Base-by-base conservation (phyloP, 1,140 invertebrate species). In the Drosophila eugracilis region DNA sequence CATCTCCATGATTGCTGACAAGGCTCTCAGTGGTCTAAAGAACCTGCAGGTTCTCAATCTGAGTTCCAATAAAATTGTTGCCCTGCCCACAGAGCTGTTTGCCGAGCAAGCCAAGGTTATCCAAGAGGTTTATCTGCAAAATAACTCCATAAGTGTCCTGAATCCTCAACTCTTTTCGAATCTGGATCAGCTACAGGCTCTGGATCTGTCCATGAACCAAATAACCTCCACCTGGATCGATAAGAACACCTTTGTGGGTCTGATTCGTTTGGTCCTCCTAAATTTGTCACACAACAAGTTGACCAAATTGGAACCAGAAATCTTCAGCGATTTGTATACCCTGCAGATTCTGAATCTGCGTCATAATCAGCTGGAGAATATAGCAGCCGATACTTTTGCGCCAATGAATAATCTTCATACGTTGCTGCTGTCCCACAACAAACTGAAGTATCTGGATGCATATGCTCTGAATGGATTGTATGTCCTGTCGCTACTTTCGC, bases 201-300 rank as follows among this genome's bases (percentile, higher is more conserved):
- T 99, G 42, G 97, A 99, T 91, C 92, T 98, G 75, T 97, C 97
- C 15, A 94, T 94, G 77, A 99, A 99, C 92, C 94, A 95, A 89
- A 93, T 99, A 22, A 96, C 96, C 19, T 96, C 95, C 80, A 94
- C 94, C 7, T 98, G 95, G 96, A 95, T 97, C 12, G 96, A 95
- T 79, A 93, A 94, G 5, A 95, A 94, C 47, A 97, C 96, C 15
- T 98, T 98, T 79, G 94, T 95, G 10, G 97, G 97, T 4, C 93
- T 98, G 14, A 97, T 97, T 69, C 94, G 97, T 21, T 93, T 98
- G 58, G 96, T 98, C 1, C 92, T 97, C 4, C 92, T 98, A 17
- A 96, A 98, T 91, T 92, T 98, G 21, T 96, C 96, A 1, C 94
- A 96, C 89, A 98, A 98, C 91, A 94, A 95, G 75, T 94, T 98